Base-by-base conservation (phyloP, 1,140 invertebrate genomes). In the Heliconius eleuchia region DNA sequence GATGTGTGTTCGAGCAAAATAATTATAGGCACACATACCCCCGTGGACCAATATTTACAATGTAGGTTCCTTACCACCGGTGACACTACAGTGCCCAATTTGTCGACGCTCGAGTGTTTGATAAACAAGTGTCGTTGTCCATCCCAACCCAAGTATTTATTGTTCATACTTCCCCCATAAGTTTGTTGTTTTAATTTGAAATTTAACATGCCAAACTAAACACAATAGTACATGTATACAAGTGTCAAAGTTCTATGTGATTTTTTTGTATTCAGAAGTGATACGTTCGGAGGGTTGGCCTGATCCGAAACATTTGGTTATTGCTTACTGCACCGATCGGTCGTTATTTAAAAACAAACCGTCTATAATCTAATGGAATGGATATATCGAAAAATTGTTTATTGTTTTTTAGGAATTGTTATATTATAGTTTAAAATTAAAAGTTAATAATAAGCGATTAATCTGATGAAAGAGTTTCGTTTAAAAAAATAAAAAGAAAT, bases 91-190 rank as follows among this genome's bases (percentile, higher is more conserved):
- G 73, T 80, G 84, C 83, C 84, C 84, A 87, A 87, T 87, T 85
- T 85, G 80, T 78, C 77, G 79, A 74, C 74, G 78, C 50, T 74
- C 46, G 42, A 87, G 83, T 88, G 85, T 88, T 88, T 83, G 85
- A 85, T 85, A 83, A 88, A 88, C 85, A 86, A 85, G 82, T 79
- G 77, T 83, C 81, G 82, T 79, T 74, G 74, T 76, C 60, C 80
- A 79, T 78, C 60, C 76, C 75, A 72, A 60, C 71, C 77, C 80
- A 50, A 81, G 73, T 84, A 84, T 88, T 88, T 88, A 86, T 88
- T 86, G 84, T 88, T 88, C 75, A 74, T 80, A 73, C 71, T 46
- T 80, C 75, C 72, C 42, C 77, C 13, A 80, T 30, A 66, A 66
- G 11, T 30, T 66, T 18, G 3, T 66, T 66, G 23, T 66, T 66